These are phyloP conservation scores for Geopemphigus sp. DNA, from an alignment of 1,140 invertebrate species.

Conservation along the genomic window DNA sequence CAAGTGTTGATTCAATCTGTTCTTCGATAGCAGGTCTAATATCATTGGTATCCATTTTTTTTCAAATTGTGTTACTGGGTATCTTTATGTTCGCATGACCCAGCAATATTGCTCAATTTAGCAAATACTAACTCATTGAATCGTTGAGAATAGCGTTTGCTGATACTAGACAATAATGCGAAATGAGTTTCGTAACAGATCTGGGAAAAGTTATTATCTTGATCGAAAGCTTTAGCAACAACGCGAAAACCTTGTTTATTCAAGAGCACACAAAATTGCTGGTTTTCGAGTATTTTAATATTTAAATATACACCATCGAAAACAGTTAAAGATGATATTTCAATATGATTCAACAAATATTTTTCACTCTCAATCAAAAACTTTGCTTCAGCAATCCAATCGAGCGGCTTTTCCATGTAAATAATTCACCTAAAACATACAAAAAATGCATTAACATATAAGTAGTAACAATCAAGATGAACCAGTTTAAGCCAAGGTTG, in stretches of 20 bases:
- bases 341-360: slow-evolving; percentile 27
- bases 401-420: slow-evolving; percentile 42
- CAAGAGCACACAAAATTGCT: slow-evolving; percentile 37
- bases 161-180: slow-evolving; percentile 35
- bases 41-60: slow-evolving; percentile 31
- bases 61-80: neutral
- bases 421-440: slow-evolving; percentile 28
- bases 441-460: slow-evolving; percentile 22
- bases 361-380: slow-evolving; percentile 16
- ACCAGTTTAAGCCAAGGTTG: slow-evolving; percentile 45
- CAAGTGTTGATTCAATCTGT: slow-evolving; percentile 12
- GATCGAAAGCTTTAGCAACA: slow-evolving; percentile 22
- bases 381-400: slow-evolving; percentile 36
- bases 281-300: slow-evolving; percentile 38
- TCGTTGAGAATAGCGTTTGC: slow-evolving; percentile 26
- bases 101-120: slow-evolving; percentile 2
- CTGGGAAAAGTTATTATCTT: neutral
- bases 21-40: slow-evolving; percentile 36
- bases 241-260: slow-evolving; percentile 30
- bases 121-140: slow-evolving; percentile 25
- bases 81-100: slow-evolving; percentile 25
- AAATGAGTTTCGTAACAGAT: slow-evolving; percentile 25
- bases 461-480: slow-evolving; percentile 25
- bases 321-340: neutral
- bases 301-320: slow-evolving; percentile 26